Base-by-base conservation (phyloP, 2,113 vertebrate species). In the Gobio gobio region DNA sequence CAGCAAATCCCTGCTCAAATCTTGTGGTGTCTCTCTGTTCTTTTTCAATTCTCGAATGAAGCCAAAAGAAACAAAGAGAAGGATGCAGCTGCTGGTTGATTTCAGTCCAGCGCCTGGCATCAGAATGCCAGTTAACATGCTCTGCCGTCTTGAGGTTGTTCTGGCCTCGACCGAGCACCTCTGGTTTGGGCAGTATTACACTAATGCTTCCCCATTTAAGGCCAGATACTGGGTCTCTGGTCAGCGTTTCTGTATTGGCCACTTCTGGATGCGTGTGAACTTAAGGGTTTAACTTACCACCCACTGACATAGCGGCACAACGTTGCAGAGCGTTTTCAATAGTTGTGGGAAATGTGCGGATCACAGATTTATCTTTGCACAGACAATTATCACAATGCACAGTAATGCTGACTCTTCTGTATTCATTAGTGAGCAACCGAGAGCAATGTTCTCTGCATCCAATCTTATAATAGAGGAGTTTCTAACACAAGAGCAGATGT, bases 61-160 rank as follows among this genome's bases (percentile, higher is more conserved):
- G 83, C 86, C 79, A 83, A 85, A 51, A 43, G 45, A 18, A 76
- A 79, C 64, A 81, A 51, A 74, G 58, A 29, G 87, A 88, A 59
- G 66, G 14, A 33, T 66, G 49, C 66, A 74, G 74, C 81, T 83
- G 56, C 77, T 70, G 76, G 40, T 51, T 49, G 73, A 40, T 81
- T 83, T 68, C 40, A 61, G 29, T 64, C 78, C 45, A 59, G 61
- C 3, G 40, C 16, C 18, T 88, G 85, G 78, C 84, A 70, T 36
- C 47, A 63, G 40, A 54, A 45, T 1, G 24, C 20, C 83, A 80
- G 85, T 77, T 72, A 70, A 36, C 73, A 70, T 70, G 82, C 51
- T 75, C 74, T 66, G 36, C 70, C 22, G 22, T 66, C n/a, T 80
- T 22, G 43, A 70, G 49, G 78, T 33, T 76, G 56, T 13, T 45